Percentiles rank a stretch among this genome's conserved stretches.
phyloP scores from a whole-genome alignment of 2,113 vertebrate species.

The Ifrita kowaldi region DNA sequence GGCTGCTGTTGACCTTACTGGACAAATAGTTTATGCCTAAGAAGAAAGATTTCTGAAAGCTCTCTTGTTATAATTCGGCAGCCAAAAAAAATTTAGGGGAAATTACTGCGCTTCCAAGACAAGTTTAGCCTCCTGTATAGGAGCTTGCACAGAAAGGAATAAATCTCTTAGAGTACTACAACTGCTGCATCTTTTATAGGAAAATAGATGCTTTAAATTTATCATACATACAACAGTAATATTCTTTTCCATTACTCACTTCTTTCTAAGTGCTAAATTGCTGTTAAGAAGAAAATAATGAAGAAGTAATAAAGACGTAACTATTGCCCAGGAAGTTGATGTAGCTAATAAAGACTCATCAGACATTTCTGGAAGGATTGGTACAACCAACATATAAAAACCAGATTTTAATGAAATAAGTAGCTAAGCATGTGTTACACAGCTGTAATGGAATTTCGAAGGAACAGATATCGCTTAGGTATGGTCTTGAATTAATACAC shows the following conservation, averaged over 20 bases:
- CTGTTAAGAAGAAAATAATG: background rate
- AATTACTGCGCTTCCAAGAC: background rate
- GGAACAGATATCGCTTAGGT: background rate
- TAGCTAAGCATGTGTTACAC: background rate
- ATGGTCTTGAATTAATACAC: background rate
- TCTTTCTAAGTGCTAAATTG: background rate
- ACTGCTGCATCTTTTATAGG: background rate
- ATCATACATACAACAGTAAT: background rate
- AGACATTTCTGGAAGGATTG: background rate
- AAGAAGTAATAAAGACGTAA: background rate
- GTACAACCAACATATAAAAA: background rate
- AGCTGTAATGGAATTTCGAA: background rate
- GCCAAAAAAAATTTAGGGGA: background rate
- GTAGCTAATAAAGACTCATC: background rate
- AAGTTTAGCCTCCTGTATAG: background rate
- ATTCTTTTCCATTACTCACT: background rate
- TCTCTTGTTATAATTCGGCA: background rate
- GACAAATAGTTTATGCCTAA: background rate
- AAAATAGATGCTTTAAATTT: background rate
- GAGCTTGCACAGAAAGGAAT: background rate
- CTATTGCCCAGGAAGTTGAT: background rate
- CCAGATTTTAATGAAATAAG: background rate
- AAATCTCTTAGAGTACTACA: background rate
- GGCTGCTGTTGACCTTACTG: background rate
- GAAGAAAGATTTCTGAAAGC: background rate